phyloP scores from a whole-genome alignment of 2,113 vertebrate genomes.

The Ciconia stormi region DNA sequence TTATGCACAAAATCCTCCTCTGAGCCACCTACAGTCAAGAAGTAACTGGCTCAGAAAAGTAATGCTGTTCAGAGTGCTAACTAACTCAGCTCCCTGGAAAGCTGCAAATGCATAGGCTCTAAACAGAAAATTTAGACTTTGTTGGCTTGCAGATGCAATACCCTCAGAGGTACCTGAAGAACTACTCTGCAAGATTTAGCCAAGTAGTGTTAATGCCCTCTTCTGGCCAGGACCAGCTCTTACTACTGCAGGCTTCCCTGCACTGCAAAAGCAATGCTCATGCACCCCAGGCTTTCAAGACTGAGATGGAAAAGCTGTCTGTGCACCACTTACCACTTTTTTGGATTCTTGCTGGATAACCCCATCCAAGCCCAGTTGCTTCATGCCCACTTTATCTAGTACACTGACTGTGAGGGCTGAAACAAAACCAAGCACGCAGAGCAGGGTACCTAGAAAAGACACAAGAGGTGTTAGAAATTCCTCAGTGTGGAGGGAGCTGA shows the following conservation, averaged over 20 bases:
- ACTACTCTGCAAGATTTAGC: not conserved
- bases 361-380: slow-evolving; percentile 79
- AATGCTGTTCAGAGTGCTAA: not conserved
- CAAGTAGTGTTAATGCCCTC: not conserved
- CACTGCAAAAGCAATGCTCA: fast-evolving
- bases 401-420: slow-evolving; percentile 76
- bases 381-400: slow-evolving; percentile 81
- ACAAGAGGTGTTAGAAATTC: not conserved
- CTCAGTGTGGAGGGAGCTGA: not conserved
- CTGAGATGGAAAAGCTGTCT: not conserved
- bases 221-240: not conserved
- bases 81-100: not conserved
- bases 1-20: not conserved
- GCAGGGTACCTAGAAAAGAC: slow-evolving; percentile 67
- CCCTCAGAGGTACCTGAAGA: not conserved
- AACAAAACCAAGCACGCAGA: slow-evolving; percentile 78
- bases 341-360: slow-evolving; percentile 79
- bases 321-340: slow-evolving; percentile 72
- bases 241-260: not conserved
- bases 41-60: not conserved
- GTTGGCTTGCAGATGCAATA: not conserved
- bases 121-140: not conserved
- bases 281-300: not conserved
- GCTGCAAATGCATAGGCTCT: not conserved
- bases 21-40: not conserved